Percentiles rank a stretch among this genome's conserved stretches.
Conservation (phyloP, 1,140 invertebrate species). For the Euura lappo region DNA sequence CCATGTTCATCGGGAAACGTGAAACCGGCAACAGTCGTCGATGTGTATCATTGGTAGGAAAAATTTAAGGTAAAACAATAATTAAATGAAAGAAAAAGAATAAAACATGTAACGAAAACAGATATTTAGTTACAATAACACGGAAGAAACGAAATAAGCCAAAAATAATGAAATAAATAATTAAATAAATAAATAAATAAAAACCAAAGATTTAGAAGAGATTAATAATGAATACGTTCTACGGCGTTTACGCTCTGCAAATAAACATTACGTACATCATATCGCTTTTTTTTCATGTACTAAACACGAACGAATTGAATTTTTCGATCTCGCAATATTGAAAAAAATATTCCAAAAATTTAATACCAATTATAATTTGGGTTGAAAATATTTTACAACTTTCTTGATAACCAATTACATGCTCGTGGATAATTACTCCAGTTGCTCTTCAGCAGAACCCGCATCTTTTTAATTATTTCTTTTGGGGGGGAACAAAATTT, state of each 20-base stretch:
- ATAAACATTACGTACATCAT: too few relatives aligned
- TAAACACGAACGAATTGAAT: too few relatives aligned
- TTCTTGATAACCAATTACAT: too few relatives aligned
- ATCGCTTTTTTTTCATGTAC: too few relatives aligned
- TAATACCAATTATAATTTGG: too few relatives aligned
- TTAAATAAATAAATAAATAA: background rate
- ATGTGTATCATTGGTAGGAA: conserved; percentile 48
- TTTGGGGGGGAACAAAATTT: background rate
- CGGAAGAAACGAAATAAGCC: background rate
- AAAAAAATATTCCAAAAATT: too few relatives aligned
- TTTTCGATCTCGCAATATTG: too few relatives aligned
- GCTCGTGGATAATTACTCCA: too few relatives aligned
- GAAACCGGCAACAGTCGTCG: conserved; percentile 28
- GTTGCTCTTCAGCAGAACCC: background rate
- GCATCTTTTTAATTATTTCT: background rate
- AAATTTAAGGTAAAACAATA: background rate
- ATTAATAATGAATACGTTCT: background rate
- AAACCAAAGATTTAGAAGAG: background rate
- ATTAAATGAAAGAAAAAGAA: background rate
- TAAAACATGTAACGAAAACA: background rate
- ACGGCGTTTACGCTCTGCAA: too few relatives aligned
- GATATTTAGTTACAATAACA: too few relatives aligned
- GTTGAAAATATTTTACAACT: too few relatives aligned
- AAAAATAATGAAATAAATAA: background rate
- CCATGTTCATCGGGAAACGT: conserved; percentile 61